Percentiles rank a stretch among this genome's conserved stretches.
These are phyloP conservation scores for Saccostrea cuccullata DNA, from an alignment of 1,140 invertebrate genomes.

Conservation along the genomic window DNA sequence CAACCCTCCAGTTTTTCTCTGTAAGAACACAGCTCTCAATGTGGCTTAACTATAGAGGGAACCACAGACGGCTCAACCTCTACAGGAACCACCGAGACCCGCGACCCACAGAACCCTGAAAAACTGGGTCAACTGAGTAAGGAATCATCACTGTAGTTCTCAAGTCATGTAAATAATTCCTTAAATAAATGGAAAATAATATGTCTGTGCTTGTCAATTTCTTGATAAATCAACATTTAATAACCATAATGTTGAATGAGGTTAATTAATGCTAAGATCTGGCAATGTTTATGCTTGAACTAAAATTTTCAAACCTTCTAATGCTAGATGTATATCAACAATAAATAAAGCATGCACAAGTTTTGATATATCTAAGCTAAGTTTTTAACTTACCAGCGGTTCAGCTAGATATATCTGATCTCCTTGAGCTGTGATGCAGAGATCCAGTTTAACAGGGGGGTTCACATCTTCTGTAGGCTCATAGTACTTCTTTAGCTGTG, in stretches of 20 bases:
- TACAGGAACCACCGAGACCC: neutral
- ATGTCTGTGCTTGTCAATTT: too few species aligned
- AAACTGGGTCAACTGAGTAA: slow-evolving; percentile 28
- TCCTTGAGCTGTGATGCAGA: slow-evolving; percentile 71
- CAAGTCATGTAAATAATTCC: neutral
- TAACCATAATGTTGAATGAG: too few species aligned
- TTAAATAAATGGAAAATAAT: too few species aligned
- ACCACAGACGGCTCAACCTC: neutral
- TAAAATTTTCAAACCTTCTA: too few species aligned
- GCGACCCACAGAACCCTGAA: neutral
- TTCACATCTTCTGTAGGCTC: slow-evolving; percentile 70
- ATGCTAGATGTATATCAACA: too few species aligned
- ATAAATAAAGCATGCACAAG: too few species aligned
- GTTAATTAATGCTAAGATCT: too few species aligned
- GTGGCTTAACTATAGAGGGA: neutral
- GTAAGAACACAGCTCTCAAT: neutral
- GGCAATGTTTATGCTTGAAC: too few species aligned
- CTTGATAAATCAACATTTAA: too few species aligned
- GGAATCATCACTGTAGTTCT: slow-evolving; percentile 24
- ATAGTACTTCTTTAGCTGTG: slow-evolving; percentile 73
- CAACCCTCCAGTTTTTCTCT: slow-evolving; percentile 25
- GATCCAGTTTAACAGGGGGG: slow-evolving; percentile 72
- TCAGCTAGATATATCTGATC: slow-evolving; percentile 73
- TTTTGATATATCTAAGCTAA: neutral
- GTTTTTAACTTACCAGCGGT: slow-evolving; percentile 70